Evolutionary conservation across 2,888 invertebrate species (phyloP).

Genomic region (Punctoribates punctum): DNA sequence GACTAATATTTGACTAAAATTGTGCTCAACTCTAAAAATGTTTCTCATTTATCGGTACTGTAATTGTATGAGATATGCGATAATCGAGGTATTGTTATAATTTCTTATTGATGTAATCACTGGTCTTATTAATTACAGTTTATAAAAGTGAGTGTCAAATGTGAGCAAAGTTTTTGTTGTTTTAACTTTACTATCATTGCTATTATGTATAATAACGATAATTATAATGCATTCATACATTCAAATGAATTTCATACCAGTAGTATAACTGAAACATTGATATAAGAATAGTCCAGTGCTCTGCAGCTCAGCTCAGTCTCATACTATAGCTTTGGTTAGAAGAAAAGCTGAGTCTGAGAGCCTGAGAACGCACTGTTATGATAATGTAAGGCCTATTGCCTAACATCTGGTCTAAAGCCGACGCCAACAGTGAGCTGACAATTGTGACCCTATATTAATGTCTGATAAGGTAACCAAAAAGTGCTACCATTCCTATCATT

Average conservation of each 20-base stretch:
- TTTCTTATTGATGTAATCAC: slow-evolving; percentile 32
- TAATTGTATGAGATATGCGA: slow-evolving; percentile 32
- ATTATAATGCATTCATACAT: slow-evolving; percentile 37
- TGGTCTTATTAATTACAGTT: slow-evolving; percentile 39
- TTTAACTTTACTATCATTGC: slow-evolving; percentile 29
- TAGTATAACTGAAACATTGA: slow-evolving; percentile 28
- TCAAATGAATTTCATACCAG: slow-evolving; percentile 29
- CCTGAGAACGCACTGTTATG: not conserved
- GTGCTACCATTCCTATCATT: slow-evolving; percentile 34
- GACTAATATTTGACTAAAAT: slow-evolving; percentile 28
- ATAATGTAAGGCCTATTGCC: not conserved
- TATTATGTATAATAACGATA: slow-evolving; percentile 20
- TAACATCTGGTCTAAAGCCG: not conserved
- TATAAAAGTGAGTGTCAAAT: slow-evolving; percentile 37
- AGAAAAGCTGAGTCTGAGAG: not conserved
- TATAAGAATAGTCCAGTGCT: slow-evolving; percentile 24
- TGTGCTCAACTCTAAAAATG: slow-evolving; percentile 21
- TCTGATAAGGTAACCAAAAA: slow-evolving; percentile 30
- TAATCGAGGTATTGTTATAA: slow-evolving; percentile 6
- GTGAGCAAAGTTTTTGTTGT: slow-evolving; percentile 24
- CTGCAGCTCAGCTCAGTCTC: not conserved
- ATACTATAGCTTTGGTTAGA: not conserved
- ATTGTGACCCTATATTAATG: slow-evolving; percentile 36
- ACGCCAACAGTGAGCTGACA: not conserved
- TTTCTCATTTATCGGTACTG: slow-evolving; percentile 19